Evolutionary conservation across 2,113 vertebrate species (phyloP).

Genomic region (Otis tarda): DNA sequence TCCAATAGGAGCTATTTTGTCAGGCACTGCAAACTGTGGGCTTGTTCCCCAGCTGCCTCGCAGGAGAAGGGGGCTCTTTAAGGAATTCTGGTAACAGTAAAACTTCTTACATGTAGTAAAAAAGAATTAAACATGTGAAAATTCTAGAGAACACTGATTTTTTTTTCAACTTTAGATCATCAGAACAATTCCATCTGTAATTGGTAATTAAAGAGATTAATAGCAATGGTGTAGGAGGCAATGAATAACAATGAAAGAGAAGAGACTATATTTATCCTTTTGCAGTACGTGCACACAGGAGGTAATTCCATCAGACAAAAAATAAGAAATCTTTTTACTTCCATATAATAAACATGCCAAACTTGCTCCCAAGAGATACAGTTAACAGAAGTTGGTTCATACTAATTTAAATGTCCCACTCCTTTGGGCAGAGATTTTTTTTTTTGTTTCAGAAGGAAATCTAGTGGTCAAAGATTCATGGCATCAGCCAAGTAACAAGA

Average conservation of each 20-base stretch:
- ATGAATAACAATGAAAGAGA: not conserved
- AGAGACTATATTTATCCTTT: not conserved
- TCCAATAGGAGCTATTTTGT: not conserved
- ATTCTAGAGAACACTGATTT: not conserved
- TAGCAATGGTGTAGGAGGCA: not conserved
- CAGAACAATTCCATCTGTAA: not conserved
- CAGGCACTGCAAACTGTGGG: not conserved
- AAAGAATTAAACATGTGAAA: not conserved
- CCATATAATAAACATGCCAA: not conserved
- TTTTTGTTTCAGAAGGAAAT: not conserved
- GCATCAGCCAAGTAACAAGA: not conserved
- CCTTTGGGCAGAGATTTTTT: not conserved
- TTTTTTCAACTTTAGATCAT: not conserved
- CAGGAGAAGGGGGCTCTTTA: not conserved
- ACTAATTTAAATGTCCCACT: not conserved
- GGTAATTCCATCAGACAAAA: not conserved
- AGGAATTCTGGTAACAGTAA: not conserved
- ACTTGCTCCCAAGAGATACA: not conserved
- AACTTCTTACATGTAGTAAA: not conserved
- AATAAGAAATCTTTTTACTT: not conserved
- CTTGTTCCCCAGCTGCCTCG: not conserved
- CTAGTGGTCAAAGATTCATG: not conserved
- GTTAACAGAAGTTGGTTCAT: not conserved
- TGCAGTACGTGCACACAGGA: not conserved
- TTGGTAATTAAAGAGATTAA: constrained; percentile 3